A percentile compares a stretch with the other conserved stretches of the same genome.
phyloP scores from a whole-genome alignment of 37 sponge, comb jelly and placozoan species.

The Mnemiopsis leidyi region DNA sequence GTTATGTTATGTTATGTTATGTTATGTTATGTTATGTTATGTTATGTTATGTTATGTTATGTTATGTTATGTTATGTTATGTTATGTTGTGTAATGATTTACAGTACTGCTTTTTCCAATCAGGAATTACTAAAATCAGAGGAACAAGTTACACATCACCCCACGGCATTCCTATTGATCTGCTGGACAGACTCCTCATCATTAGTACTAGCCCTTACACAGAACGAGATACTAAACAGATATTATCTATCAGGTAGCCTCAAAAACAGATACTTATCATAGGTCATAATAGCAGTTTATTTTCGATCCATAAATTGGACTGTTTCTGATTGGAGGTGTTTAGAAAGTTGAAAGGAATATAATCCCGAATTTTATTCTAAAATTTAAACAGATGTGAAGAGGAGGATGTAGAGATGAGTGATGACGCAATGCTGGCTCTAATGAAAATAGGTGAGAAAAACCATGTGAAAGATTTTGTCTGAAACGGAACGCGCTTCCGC shows the following conservation, averaged over 20 bases:
- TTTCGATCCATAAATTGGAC: too few relatives aligned
- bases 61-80: too few relatives aligned
- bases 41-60: too few relatives aligned
- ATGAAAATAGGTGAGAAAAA: slow-evolving; percentile 78
- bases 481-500: background rate
- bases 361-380: too few relatives aligned
- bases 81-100: too few relatives aligned
- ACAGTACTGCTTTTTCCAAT: too few relatives aligned
- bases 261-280: too few relatives aligned
- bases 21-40: too few relatives aligned
- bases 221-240: slow-evolving; percentile 90
- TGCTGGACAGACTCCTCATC: slow-evolving; percentile 94
- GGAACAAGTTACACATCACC: slow-evolving; percentile 94
- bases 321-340: too few relatives aligned
- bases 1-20: too few relatives aligned
- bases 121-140: slow-evolving; percentile 75
- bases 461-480: background rate
- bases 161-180: slow-evolving; percentile 95
- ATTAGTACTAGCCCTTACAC: slow-evolving; percentile 90
- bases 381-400: slow-evolving; percentile 91
- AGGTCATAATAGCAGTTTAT: too few relatives aligned
- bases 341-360: too few relatives aligned
- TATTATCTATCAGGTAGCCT: slow-evolving; percentile 88
- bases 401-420: slow-evolving; percentile 97
- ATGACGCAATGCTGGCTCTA: slow-evolving; percentile 87